Evolutionary conservation across 2,113 vertebrate genomes (phyloP).

Genomic region (Damaliscus lunatus): DNA sequence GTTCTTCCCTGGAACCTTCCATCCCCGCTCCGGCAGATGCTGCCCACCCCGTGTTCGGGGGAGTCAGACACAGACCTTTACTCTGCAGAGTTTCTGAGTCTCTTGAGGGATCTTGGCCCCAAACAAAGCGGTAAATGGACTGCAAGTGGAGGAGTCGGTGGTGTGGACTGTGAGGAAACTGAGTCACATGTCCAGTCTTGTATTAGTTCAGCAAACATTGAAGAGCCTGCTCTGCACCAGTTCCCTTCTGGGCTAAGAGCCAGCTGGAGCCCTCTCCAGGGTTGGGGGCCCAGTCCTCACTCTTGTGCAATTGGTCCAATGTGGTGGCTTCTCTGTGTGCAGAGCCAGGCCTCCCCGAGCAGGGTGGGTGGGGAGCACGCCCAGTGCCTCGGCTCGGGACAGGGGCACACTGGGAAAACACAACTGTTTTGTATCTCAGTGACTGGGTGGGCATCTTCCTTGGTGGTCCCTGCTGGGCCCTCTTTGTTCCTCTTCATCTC

Average conservation of each 20-base stretch:
- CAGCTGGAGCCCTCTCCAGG: background rate
- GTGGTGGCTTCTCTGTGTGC: background rate
- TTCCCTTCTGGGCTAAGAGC: background rate
- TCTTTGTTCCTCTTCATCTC: background rate
- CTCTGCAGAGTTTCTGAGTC: background rate
- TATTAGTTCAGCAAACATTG: background rate
- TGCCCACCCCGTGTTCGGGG: background rate
- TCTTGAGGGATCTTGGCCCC: background rate
- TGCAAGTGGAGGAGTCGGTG: background rate
- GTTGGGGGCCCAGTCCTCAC: background rate
- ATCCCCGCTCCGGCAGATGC: background rate
- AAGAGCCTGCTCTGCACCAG: background rate
- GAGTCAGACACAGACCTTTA: background rate
- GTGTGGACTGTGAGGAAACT: background rate
- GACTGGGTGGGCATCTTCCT: background rate
- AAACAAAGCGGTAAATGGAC: background rate
- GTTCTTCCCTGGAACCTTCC: slow-evolving; percentile 36
- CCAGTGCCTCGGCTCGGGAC: background rate
- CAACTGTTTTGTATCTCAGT: background rate
- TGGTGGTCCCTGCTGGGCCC: background rate
- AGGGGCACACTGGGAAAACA: background rate
- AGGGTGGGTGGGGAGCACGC: background rate
- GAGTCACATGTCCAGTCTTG: background rate
- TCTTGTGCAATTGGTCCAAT: background rate
- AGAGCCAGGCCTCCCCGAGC: background rate